These are phyloP conservation scores for Microctenopoma stevenorrisi DNA, from an alignment of 2,797 vertebrate species.

Conservation along the genomic window DNA sequence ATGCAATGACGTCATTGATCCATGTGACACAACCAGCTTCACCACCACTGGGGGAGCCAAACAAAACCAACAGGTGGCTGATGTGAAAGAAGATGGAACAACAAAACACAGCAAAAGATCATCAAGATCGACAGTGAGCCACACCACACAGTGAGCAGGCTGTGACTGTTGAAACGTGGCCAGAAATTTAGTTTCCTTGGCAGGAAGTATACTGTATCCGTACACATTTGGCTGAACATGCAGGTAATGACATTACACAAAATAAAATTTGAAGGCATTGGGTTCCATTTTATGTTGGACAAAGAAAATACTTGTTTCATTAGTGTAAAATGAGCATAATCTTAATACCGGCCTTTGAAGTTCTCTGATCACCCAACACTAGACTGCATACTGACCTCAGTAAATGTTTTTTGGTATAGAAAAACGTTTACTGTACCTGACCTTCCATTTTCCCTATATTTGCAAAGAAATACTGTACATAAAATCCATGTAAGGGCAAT, in stretches of 20 bases:
- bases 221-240: background rate
- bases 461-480: conserved; percentile 58
- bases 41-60: conserved; percentile 9
- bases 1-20: background rate
- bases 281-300: background rate
- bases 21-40: background rate
- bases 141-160: background rate
- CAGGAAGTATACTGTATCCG: background rate
- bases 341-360: too few species aligned
- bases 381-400: background rate
- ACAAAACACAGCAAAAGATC: conserved; percentile 13
- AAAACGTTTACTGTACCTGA: conserved; percentile 40
- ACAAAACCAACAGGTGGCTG: conserved; percentile 29
- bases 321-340: conserved; percentile 4
- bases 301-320: background rate
- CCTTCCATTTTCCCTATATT: conserved; percentile 27
- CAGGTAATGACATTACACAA: background rate
- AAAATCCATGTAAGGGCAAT: conserved; percentile 71
- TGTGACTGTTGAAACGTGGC: conserved; percentile 1
- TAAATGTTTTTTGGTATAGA: conserved; percentile 18
- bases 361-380: background rate
- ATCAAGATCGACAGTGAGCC: background rate
- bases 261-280: background rate
- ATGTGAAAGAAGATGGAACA: background rate
- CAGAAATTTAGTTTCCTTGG: background rate